Base-by-base conservation (phyloP, 2,797 vertebrate species). In the Sciaenops ocellatus region DNA sequence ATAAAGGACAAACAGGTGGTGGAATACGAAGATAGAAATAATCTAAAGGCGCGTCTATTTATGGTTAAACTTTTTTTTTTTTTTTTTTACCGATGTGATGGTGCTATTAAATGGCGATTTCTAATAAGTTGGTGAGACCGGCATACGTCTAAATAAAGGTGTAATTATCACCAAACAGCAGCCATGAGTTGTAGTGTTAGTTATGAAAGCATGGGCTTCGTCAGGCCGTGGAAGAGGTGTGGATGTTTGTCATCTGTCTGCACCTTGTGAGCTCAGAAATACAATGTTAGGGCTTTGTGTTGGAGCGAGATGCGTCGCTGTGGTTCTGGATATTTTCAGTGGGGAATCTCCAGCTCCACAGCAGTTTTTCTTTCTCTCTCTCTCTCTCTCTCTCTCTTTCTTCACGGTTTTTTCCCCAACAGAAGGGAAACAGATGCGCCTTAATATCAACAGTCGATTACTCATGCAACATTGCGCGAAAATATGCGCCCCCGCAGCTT, bases 401-500 rank as follows among this genome's bases (percentile, higher is more conserved):
- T 86, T 69, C 79, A 56, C 76, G 60, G 24, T 2, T 78, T 73
- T 74, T 82, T 5, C 5, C 42, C 70, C 51, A 87, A 50, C 89
- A 88, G 91, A 91, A 76, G 84, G 87, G 87, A 93, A 93, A 85
- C 92, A 92, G 93, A 94, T 90, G 91, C 87, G 81, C 76, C 8
- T 78, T 88, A 87, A 91, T 88, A 79, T 92, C 87, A 94, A 94
- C 91, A 93, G 78, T 82, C 87, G 75, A 87, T 92, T 90, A 90
- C 79, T 92, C 92, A 86, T 47, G 92, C 84, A 88, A 85, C 91
- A 79, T 83, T 89, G 86, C 83, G 87, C 87, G 85, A 90, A 87
- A 77, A 80, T 74, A 46, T 81, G 82, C 86, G 79, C 90, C 87
- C 88, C 86, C 80, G 81, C 90, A 86, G 78, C 59, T 72, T 54